Conservation (phyloP, 2,888 invertebrate species). For the Halictus ligatus region DNA sequence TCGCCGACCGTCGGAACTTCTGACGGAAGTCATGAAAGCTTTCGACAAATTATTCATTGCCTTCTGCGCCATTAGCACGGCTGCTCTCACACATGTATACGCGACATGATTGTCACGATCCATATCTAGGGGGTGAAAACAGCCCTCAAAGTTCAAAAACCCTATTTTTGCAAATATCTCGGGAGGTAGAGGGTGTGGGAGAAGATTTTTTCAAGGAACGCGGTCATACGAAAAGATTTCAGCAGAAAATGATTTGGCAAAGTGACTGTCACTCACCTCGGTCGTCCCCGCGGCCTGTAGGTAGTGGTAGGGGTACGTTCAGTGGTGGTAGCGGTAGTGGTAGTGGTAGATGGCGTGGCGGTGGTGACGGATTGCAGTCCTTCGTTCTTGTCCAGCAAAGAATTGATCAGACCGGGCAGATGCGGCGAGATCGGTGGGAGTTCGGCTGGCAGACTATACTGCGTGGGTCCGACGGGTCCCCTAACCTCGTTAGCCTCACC, state of each 20-base stretch:
- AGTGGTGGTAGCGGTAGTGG: conserved; percentile 70
- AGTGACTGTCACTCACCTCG: conserved; percentile 64
- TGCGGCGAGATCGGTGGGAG: conserved; percentile 86
- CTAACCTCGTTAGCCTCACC: conserved; percentile 63
- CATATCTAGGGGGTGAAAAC: too few species aligned
- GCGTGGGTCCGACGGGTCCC: conserved; percentile 81
- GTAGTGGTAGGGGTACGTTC: conserved; percentile 73
- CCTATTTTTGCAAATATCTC: too few species aligned
- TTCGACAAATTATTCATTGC: not conserved
- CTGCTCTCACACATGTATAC: too few species aligned
- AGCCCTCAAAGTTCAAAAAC: too few species aligned
- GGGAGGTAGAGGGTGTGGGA: too few species aligned
- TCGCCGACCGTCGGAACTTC: not conserved
- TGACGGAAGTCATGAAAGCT: not conserved
- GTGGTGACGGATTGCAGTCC: conserved; percentile 71
- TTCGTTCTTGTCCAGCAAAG: conserved; percentile 85
- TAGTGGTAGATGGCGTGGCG: conserved; percentile 69
- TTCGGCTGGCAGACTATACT: conserved; percentile 86
- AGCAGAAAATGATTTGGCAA: too few species aligned
- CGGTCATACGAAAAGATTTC: too few species aligned
- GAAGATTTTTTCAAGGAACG: too few species aligned
- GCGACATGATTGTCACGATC: too few species aligned
- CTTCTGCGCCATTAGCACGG: not conserved
- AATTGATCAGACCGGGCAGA: conserved; percentile 87
- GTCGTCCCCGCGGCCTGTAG: conserved; percentile 75